Evolutionary conservation across 2,888 invertebrate genomes (phyloP).

Genomic region (Pyralis farinalis): DNA sequence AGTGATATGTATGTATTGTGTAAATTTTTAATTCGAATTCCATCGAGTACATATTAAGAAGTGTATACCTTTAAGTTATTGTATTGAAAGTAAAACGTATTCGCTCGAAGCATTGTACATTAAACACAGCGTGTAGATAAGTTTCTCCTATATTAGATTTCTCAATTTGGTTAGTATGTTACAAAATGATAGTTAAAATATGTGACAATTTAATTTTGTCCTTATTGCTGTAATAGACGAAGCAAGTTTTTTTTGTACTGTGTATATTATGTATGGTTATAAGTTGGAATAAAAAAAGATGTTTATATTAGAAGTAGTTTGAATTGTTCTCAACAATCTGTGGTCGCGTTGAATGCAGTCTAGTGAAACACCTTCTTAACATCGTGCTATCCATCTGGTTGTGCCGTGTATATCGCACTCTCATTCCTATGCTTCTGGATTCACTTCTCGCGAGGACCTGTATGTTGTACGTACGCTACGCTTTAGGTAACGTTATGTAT

Average conservation of each 20-base stretch:
- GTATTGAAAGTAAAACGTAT: conserved; percentile 73
- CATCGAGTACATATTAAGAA: conserved; percentile 80
- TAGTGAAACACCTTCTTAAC: too few relatives aligned
- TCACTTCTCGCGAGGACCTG: too few relatives aligned
- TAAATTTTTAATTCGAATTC: conserved; percentile 80
- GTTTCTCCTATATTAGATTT: conserved; percentile 78
- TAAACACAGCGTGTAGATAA: conserved; percentile 77
- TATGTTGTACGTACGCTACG: too few relatives aligned
- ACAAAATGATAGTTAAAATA: conserved; percentile 65
- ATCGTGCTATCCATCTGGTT: too few relatives aligned
- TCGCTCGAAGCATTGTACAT: conserved; percentile 80
- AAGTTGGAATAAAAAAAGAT: conserved; percentile 83
- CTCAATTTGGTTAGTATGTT: conserved; percentile 76
- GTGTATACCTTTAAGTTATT: conserved; percentile 79
- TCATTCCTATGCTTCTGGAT: too few relatives aligned
- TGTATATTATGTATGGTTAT: conserved; percentile 91
- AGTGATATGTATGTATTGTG: conserved; percentile 79
- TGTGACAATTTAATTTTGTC: conserved; percentile 78
- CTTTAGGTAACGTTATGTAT: too few relatives aligned
- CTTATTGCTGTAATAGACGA: conserved; percentile 77
- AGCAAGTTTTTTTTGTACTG: conserved; percentile 90
- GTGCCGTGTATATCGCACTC: too few relatives aligned
- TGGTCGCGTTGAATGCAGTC: too few relatives aligned
- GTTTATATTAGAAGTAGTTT: conserved; percentile 71
- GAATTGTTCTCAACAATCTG: too few relatives aligned